These are phyloP conservation scores for Bos javanicus DNA, from an alignment of 2,113 vertebrate species.

Conservation along the genomic window DNA sequence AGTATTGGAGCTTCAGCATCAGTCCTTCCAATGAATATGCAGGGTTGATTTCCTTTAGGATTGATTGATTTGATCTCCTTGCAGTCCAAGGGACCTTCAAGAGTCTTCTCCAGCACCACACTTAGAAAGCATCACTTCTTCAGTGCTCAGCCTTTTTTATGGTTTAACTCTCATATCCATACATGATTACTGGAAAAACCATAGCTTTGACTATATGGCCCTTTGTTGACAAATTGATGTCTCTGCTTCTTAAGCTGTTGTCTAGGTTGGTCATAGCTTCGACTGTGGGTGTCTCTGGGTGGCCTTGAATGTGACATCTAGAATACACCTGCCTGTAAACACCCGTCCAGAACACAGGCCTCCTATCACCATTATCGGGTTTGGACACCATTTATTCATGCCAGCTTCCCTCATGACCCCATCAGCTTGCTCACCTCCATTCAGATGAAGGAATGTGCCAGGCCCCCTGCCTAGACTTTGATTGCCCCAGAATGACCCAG, in stretches of 20 bases:
- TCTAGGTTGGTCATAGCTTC: background rate
- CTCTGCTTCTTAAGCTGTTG: background rate
- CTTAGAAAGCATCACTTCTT: background rate
- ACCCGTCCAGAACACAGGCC: too few species aligned
- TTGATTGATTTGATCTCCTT: background rate
- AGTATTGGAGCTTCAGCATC: background rate
- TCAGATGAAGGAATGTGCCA: fast-evolving
- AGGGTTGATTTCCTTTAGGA: background rate
- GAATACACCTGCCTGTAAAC: background rate
- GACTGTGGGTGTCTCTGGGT: background rate
- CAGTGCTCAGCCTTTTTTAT: background rate
- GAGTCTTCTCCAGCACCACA: background rate
- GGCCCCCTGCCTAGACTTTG: background rate
- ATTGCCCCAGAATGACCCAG: background rate
- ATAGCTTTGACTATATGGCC: background rate
- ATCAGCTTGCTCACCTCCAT: background rate
- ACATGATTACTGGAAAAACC: background rate
- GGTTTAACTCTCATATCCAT: background rate
- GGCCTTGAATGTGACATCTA: background rate
- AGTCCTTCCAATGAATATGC: background rate
- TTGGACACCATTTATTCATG: background rate
- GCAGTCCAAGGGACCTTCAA: background rate
- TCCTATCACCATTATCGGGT: too few species aligned
- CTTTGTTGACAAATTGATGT: background rate
- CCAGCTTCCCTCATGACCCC: background rate